A percentile compares a stretch with the other conserved stretches of the same genome.
Evolutionary conservation across 1,140 invertebrate genomes (phyloP).

Genomic region (Choristoneura fumiferana): DNA sequence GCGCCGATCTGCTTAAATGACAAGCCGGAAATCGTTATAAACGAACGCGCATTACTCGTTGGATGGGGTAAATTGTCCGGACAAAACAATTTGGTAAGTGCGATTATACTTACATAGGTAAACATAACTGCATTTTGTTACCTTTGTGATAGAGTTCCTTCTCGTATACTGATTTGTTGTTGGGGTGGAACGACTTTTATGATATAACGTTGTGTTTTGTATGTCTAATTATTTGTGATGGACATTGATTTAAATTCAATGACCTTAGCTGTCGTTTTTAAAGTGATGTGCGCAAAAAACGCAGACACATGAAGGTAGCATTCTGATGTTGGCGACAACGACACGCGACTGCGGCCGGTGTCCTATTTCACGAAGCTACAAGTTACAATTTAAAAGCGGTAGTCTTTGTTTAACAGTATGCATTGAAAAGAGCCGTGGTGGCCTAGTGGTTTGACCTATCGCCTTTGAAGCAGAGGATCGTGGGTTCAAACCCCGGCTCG

Average conservation of each 20-base stretch:
- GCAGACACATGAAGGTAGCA: not conserved
- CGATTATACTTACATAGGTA: not conserved
- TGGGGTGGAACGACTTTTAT: not conserved
- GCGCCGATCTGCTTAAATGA: slow-evolving; percentile 76
- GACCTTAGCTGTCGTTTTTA: slow-evolving; percentile 5
- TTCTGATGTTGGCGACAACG: too few species aligned
- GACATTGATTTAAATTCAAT: slow-evolving; percentile 10
- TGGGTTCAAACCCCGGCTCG: too few species aligned
- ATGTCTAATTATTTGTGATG: slow-evolving; percentile 4
- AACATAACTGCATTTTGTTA: not conserved
- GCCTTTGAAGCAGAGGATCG: too few species aligned
- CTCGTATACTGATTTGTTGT: too few species aligned
- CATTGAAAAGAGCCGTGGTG: too few species aligned
- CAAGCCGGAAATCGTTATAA: slow-evolving; percentile 72
- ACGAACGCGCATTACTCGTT: slow-evolving; percentile 68
- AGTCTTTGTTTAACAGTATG: too few species aligned
- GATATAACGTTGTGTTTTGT: not conserved
- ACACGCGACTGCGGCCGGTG: too few species aligned
- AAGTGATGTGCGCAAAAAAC: slow-evolving; percentile 3
- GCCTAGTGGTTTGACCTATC: too few species aligned
- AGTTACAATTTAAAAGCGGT: too few species aligned
- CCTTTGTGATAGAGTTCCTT: not conserved
- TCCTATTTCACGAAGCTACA: too few species aligned
- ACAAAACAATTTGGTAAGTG: slow-evolving; percentile 57
- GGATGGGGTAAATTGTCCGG: slow-evolving; percentile 78